These are phyloP conservation scores for Gallirallus australis DNA, from an alignment of 2,797 vertebrate genomes.

Conservation along the genomic window DNA sequence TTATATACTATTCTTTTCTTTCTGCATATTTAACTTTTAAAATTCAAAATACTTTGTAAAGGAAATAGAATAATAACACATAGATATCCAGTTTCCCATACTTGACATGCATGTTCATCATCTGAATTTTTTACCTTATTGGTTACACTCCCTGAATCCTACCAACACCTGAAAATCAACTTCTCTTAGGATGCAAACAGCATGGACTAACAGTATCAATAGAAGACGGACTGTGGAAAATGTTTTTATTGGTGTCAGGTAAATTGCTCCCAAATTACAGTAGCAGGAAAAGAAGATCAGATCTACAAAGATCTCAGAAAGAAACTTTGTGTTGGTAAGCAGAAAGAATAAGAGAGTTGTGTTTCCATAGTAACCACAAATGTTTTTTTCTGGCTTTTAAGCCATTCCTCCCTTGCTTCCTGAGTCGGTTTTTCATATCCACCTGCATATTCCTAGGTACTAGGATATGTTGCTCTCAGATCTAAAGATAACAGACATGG, in stretches of 20 bases:
- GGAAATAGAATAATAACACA: background rate
- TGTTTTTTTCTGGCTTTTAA: background rate
- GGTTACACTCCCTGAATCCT: background rate
- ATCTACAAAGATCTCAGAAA: background rate
- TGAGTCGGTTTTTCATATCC: background rate
- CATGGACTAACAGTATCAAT: background rate
- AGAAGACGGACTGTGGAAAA: background rate
- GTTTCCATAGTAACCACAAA: background rate
- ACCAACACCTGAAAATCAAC: background rate
- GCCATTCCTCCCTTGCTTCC: background rate
- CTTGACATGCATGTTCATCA: background rate
- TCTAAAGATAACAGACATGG: background rate
- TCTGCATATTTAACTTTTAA: background rate
- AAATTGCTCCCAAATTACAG: background rate
- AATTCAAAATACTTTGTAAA: background rate
- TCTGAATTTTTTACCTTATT: background rate
- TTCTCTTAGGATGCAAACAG: background rate
- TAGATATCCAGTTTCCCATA: background rate
- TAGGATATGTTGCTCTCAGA: background rate
- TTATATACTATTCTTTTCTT: background rate
- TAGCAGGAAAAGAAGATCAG: background rate
- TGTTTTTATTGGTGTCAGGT: background rate
- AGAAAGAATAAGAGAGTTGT: background rate
- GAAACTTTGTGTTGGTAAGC: background rate
- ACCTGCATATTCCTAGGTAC: background rate